A percentile compares a stretch with the other conserved stretches of the same genome.
These are phyloP conservation scores for Catalaphyllia jardinei DNA, from an alignment of 64 coral and sea anemone species.

Conservation along the genomic window DNA sequence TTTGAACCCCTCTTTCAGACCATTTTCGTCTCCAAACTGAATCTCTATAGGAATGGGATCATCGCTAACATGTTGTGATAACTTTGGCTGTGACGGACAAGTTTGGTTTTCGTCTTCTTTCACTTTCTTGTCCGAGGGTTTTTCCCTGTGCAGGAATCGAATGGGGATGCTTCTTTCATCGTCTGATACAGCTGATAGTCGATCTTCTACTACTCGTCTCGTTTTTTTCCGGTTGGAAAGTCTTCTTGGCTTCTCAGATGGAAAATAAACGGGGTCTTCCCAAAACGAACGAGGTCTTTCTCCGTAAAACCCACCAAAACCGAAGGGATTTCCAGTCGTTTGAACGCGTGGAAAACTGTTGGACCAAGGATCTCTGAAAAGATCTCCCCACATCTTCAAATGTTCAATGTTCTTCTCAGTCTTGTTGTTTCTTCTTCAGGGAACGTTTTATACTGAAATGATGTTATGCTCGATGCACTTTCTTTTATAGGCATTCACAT, in stretches of 20 bases:
- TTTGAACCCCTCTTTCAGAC: not conserved
- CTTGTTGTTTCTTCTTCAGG: not conserved
- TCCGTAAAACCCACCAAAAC: constrained; percentile 17
- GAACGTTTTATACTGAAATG: not conserved
- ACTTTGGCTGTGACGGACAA: not conserved
- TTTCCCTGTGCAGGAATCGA: constrained; percentile 1
- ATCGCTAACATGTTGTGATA: not conserved
- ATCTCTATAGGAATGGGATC: not conserved
- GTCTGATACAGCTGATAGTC: too few species aligned
- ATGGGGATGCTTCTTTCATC: not conserved
- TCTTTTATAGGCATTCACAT: not conserved
- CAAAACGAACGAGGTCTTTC: constrained; percentile 3
- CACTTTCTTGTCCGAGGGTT: constrained; percentile 9
- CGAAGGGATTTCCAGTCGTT: not conserved
- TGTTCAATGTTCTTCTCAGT: not conserved
- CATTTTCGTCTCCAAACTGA: not conserved
- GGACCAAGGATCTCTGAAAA: constrained; percentile 4
- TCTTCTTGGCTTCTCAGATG: constrained; percentile 1
- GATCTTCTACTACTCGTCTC: not conserved
- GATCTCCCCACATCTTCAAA: not conserved
- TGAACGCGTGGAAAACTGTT: not conserved
- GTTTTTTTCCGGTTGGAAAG: constrained; percentile 3
- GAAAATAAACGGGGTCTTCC: constrained; percentile 23
- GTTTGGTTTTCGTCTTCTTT: not conserved
- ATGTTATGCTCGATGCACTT: not conserved